phyloP scores from a whole-genome alignment of 2,888 invertebrate species.

The Ischnus inquisitorius region DNA sequence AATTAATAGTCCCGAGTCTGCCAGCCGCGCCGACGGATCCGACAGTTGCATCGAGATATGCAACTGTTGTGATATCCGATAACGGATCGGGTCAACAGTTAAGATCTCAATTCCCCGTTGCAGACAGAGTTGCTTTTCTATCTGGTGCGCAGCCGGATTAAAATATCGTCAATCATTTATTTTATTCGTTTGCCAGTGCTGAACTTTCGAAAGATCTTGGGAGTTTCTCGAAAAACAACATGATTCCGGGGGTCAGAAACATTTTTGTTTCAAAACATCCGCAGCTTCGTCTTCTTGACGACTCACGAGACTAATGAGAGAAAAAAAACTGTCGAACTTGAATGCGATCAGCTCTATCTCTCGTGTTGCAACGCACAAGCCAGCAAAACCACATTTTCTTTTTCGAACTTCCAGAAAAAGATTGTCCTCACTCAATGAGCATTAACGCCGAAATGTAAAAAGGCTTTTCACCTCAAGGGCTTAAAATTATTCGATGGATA shows the following conservation, averaged over 20 bases:
- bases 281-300: slow-evolving; percentile 11
- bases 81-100: neutral
- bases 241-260: slow-evolving; percentile 4
- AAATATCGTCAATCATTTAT: too few species aligned
- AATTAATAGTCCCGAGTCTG: slow-evolving; percentile 8
- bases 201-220: too few species aligned
- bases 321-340: slow-evolving; percentile 61
- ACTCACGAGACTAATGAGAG: slow-evolving; percentile 56
- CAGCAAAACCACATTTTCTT: neutral
- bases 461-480: neutral
- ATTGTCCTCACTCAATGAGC: slow-evolving; percentile 6
- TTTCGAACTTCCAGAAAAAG: neutral
- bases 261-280: neutral
- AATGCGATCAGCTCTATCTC: neutral
- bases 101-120: too few species aligned
- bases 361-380: neutral
- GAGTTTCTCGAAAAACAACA: too few species aligned
- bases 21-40: neutral
- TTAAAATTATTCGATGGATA: slow-evolving; percentile 5
- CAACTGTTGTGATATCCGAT: neutral
- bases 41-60: slow-evolving; percentile 2
- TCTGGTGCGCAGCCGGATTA: neutral
- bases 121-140: neutral
- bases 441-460: neutral
- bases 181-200: too few species aligned